phyloP scores from a whole-genome alignment of 2,888 invertebrate species.

The Nemurella pictetii region DNA sequence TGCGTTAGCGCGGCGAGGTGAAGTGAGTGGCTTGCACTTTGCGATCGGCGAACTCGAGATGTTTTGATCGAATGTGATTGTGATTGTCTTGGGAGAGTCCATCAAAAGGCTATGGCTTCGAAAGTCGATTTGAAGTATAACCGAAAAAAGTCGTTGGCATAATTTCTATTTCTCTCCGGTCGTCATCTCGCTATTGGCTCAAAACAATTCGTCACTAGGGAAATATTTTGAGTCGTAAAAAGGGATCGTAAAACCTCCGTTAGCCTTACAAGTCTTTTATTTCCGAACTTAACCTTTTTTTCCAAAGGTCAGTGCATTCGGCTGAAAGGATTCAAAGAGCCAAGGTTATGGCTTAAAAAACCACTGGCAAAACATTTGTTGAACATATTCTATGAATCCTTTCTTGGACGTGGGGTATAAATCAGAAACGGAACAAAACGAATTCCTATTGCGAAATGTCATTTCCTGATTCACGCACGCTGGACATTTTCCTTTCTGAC shows the following conservation, averaged over 20 bases:
- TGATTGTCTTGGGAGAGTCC: not conserved
- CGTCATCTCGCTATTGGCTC: not conserved
- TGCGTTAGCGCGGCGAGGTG: no score
- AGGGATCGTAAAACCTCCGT: constrained; percentile 7
- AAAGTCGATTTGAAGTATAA: no score
- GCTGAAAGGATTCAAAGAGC: not conserved
- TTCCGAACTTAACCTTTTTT: constrained; percentile 4
- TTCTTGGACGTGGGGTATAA: not conserved
- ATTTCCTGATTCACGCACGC: not conserved
- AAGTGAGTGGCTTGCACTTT: no score
- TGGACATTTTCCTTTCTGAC: no score
- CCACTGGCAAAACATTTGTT: constrained; percentile 6
- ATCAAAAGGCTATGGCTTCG: not conserved
- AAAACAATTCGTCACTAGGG: not conserved
- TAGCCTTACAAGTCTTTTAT: not conserved
- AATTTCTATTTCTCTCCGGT: not conserved
- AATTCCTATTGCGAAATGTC: not conserved
- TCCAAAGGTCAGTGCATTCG: constrained; percentile 7
- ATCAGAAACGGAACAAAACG: not conserved
- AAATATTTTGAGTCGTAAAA: constrained; percentile 7
- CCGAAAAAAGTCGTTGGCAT: not conserved
- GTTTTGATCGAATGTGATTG: not conserved
- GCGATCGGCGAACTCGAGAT: not conserved
- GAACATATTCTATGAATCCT: not conserved
- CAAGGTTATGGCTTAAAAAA: constrained; percentile 3